Base-by-base conservation (phyloP, 53 echinoderm and acorn worm genomes). In the Crossaster papposus region DNA sequence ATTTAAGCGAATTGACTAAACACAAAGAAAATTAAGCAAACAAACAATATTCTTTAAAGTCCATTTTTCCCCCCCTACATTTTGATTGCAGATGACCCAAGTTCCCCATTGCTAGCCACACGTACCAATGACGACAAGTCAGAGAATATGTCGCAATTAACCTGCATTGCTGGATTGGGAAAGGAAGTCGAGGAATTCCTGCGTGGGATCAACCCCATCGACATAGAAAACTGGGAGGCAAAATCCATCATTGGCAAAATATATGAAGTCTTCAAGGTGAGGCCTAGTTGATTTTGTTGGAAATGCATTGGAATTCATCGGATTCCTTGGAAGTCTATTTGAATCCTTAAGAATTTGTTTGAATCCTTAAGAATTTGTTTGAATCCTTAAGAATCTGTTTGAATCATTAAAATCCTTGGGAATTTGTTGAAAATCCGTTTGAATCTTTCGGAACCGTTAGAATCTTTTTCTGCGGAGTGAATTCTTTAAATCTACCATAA, bases 181-280 rank as follows among this genome's bases (percentile, higher is more conserved):
- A 72, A 50, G 80, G 90, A 89, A 38, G 1, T 92, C 13, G 72
- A 71, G 33, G 90, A 93, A 30, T 84, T 95, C 11, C 72, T 94
- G 13, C 38, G 79, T 32, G 94, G 89, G 14, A 53, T 96, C 22
- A 91, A 90, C 70, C 97, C 97, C 75, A 78, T 97, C 29, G 93
- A 95, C 54, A 14, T 54, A 1, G 92, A 94, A 29, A 85, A 86
- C 54, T 97, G 97, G 97, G 74, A 88, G 54, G 50, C 64, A 15
- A 86, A 81, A 62, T 89, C 93, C 3, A 20, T 79, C 10, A 26
- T 89, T 26, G 81, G 79, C 32, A 91, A 93, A 88, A 14, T 93
- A 34, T 97, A 94, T 84, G 94, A 96, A 50, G 70, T 97, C 50
- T 90, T 97, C 36, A 97, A 97, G 92, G 97, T 97, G 78, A 90